A percentile compares a stretch with the other conserved stretches of the same genome.
These are phyloP conservation scores for Sebastes vulpes DNA, from an alignment of 2,797 vertebrate genomes.

Conservation along the genomic window DNA sequence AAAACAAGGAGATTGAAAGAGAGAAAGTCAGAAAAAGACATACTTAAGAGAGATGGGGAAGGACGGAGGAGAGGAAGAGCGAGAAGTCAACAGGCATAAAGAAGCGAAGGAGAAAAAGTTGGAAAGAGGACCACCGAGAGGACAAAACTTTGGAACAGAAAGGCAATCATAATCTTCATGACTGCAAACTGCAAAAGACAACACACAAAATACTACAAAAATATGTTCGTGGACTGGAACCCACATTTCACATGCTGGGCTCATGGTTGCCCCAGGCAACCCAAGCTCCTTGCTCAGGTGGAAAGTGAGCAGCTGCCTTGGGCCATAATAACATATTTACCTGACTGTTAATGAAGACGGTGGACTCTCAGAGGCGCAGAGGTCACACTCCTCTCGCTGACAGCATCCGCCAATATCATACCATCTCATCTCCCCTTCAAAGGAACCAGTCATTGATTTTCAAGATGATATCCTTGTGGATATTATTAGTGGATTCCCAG, in stretches of 20 bases:
- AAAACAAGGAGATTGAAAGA: not conserved
- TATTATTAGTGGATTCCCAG: not conserved
- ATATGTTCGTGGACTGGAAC: not conserved
- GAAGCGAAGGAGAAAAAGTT: not conserved
- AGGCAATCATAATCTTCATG: not conserved
- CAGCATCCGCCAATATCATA: not conserved
- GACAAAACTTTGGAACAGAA: not conserved
- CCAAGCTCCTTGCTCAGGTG: constrained; percentile 18
- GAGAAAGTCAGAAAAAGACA: not conserved
- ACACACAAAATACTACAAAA: not conserved
- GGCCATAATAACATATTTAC: constrained; percentile 58
- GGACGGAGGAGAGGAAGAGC: not conserved
- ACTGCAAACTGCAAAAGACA: not conserved
- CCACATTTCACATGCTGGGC: constrained; percentile 43
- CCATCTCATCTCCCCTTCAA: not conserved
- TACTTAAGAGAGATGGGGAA: not conserved
- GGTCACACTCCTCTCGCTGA: constrained; percentile 8
- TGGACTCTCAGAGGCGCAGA: constrained; percentile 17
- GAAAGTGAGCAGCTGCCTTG: constrained; percentile 56
- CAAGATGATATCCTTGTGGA: not conserved
- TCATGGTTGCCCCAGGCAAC: constrained; percentile 57
- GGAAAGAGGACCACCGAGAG: not conserved
- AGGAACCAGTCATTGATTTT: not conserved
- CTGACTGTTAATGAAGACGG: constrained; percentile 51
- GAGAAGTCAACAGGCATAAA: not conserved